Percentiles rank a stretch among this genome's conserved stretches.
Evolutionary conservation across 2,113 vertebrate species (phyloP).

Genomic region (Cyprinodon brontotheroides): DNA sequence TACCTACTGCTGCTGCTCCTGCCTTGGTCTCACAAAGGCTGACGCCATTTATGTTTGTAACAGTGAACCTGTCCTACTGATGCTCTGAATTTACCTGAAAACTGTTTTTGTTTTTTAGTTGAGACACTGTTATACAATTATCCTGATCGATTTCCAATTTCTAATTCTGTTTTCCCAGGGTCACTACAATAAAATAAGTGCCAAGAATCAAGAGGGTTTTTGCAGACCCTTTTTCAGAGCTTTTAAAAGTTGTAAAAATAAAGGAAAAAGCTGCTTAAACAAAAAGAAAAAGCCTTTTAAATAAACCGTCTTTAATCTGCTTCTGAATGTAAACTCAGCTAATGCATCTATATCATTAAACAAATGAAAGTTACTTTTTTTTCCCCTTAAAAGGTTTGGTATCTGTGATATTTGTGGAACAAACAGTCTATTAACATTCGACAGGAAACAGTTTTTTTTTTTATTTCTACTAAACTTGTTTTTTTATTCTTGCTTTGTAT

Average conservation of each 20-base stretch:
- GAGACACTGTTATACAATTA: not conserved
- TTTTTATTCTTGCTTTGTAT: slow-evolving; percentile 51
- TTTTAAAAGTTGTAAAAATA: not conserved
- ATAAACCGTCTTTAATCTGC: not conserved
- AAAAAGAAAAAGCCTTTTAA: not conserved
- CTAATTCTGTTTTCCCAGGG: not conserved
- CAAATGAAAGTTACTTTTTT: not conserved
- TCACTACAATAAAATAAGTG: not conserved
- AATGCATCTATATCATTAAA: not conserved
- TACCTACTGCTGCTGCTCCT: slow-evolving; percentile 38
- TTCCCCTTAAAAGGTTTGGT: not conserved
- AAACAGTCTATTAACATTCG: slow-evolving; percentile 8
- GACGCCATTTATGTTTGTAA: slow-evolving; percentile 18
- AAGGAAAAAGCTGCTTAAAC: not conserved
- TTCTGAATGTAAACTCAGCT: not conserved
- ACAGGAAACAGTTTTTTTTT: not conserved
- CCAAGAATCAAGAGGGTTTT: not conserved
- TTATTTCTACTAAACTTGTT: slow-evolving; percentile 1
- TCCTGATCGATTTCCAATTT: not conserved
- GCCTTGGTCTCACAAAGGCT: slow-evolving; percentile 17
- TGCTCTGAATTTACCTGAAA: slow-evolving; percentile 3
- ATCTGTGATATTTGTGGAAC: not conserved
- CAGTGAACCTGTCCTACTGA: not conserved
- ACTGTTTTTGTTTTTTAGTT: not conserved
- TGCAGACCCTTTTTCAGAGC: not conserved